Evolutionary conservation across 23 tunicate species (phyloP).

Genomic region (Diplosoma virens): DNA sequence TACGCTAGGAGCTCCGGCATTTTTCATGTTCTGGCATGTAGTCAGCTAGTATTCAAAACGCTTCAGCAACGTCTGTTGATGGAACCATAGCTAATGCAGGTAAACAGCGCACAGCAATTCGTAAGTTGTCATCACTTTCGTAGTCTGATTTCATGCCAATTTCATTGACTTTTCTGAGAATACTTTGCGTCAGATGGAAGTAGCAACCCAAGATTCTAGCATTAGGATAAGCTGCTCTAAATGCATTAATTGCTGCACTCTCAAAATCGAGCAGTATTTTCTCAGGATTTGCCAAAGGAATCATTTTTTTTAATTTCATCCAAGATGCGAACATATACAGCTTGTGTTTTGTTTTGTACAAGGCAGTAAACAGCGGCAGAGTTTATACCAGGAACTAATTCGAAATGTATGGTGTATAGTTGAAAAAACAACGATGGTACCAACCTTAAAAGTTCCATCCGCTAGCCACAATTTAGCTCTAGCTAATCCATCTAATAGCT

Average conservation of each 20-base stretch:
- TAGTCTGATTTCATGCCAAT: constrained; percentile 38
- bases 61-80: constrained; percentile 32
- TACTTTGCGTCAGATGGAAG: constrained; percentile 33
- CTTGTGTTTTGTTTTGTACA: constrained; percentile 31
- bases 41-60: constrained; percentile 24
- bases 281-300: no score
- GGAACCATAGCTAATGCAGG: constrained; percentile 40
- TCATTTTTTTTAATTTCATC: constrained; percentile 16
- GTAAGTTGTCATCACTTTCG: constrained; percentile 40
- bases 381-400: constrained; percentile 10
- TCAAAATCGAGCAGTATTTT: no score
- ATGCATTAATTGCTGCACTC: no score
- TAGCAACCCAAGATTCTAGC: constrained; percentile 36
- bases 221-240: neutral
- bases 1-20: constrained; percentile 13
- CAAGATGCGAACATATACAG: constrained; percentile 16
- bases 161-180: constrained; percentile 24
- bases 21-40: constrained; percentile 15
- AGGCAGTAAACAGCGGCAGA: constrained; percentile 30
- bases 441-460: constrained; percentile 20
- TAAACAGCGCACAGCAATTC: constrained; percentile 30
- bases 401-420: constrained; percentile 23
- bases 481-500: constrained; percentile 31
- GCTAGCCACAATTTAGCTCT: constrained; percentile 40
- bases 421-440: constrained; percentile 30